Percentiles rank a stretch among this genome's conserved stretches.
These are phyloP conservation scores for Lepas anatifera DNA, from an alignment of 2,888 invertebrate species.

Conservation along the genomic window DNA sequence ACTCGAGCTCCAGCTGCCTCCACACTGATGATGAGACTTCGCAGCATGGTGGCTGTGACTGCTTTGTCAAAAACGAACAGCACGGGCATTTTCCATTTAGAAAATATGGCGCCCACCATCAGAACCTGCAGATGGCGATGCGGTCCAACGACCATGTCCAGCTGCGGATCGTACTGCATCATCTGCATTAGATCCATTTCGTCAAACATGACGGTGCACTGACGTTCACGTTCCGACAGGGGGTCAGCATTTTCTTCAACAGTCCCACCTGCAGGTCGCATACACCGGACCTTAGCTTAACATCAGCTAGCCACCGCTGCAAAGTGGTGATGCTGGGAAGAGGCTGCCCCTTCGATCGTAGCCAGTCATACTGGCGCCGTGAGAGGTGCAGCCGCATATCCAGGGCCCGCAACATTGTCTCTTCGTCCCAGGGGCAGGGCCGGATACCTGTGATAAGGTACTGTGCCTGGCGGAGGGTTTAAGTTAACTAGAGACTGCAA, in stretches of 20 bases:
- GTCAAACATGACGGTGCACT: not conserved
- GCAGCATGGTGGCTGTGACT: not conserved
- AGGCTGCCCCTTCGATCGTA: not conserved
- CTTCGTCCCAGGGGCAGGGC: too few species aligned
- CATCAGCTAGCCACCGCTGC: not conserved
- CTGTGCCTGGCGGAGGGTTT: not conserved
- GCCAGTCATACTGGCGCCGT: not conserved
- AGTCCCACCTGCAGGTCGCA: not conserved
- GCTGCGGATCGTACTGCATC: not conserved
- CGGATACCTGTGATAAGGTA: not conserved
- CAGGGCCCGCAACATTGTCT: not conserved
- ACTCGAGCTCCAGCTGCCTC: not conserved
- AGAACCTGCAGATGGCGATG: not conserved
- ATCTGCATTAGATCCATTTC: not conserved
- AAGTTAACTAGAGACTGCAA: too few species aligned
- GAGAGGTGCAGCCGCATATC: not conserved
- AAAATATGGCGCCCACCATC: not conserved
- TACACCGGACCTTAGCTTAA: not conserved
- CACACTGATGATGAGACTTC: not conserved
- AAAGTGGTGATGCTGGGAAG: not conserved
- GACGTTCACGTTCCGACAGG: not conserved
- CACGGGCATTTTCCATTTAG: not conserved
- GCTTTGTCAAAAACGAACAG: not conserved
- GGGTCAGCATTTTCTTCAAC: not conserved
- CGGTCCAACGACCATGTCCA: not conserved